Percentiles rank a stretch among this genome's conserved stretches.
Evolutionary conservation across 2,888 invertebrate genomes (phyloP).

Genomic region (Ernsta delagoae): DNA sequence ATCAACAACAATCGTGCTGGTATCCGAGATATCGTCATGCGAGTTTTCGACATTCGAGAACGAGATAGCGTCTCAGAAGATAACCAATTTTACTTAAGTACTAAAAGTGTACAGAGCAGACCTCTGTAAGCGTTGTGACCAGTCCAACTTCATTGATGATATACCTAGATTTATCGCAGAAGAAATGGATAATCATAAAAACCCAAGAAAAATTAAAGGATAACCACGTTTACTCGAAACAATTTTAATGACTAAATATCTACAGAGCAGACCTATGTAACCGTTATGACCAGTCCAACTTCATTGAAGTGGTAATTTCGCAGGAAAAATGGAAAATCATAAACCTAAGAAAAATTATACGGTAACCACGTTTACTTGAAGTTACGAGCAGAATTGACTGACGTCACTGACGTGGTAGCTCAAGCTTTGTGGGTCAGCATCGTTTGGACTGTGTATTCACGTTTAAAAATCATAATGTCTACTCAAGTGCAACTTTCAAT

Average conservation of each 20-base stretch:
- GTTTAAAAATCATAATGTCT: not conserved
- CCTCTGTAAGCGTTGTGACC: not conserved
- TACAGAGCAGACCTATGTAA: not conserved
- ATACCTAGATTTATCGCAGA: not conserved
- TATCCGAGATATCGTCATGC: not conserved
- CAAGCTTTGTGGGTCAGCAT: constrained; percentile 1
- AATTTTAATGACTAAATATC: not conserved
- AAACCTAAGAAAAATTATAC: not conserved
- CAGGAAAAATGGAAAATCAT: not conserved
- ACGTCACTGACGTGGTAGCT: not conserved
- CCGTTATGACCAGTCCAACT: not conserved
- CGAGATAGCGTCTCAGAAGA: not conserved
- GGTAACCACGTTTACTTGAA: not conserved
- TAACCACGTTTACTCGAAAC: not conserved
- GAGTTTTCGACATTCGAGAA: not conserved
- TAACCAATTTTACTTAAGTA: not conserved
- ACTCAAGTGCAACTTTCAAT: not conserved
- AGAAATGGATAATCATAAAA: not conserved
- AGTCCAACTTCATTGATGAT: not conserved
- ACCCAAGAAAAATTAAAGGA: not conserved
- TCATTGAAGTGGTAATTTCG: not conserved
- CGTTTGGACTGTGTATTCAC: not conserved
- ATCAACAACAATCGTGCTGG: no score
- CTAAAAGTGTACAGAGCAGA: not conserved
- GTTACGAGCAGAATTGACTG: not conserved